Conservation (phyloP, 2,888 invertebrate genomes). For the Ceriagrion tenellum region DNA sequence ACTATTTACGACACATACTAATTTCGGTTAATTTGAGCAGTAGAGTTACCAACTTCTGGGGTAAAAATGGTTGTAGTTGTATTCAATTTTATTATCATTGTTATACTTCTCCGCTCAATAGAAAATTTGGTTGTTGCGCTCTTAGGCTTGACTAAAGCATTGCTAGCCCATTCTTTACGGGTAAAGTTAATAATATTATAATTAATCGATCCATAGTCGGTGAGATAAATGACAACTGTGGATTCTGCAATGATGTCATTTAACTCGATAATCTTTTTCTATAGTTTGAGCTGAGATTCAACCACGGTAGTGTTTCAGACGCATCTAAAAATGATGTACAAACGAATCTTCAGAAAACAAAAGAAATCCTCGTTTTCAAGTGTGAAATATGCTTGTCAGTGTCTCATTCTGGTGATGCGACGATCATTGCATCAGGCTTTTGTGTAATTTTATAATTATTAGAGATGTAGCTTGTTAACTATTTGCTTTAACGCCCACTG, state of each 20-base stretch:
- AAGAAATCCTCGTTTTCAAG: constrained; percentile 28
- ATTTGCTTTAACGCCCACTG: background rate
- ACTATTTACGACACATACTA: background rate
- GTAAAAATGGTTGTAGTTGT: background rate
- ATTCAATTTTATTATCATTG: background rate
- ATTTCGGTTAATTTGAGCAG: background rate
- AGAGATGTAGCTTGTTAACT: background rate
- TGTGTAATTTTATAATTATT: constrained; percentile 29
- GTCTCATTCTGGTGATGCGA: constrained; percentile 51
- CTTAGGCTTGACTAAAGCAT: background rate
- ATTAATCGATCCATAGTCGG: background rate
- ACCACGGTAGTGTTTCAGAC: background rate
- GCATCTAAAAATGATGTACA: background rate
- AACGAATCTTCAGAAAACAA: background rate
- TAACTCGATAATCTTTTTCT: background rate
- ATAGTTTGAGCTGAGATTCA: background rate
- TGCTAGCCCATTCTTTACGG: background rate
- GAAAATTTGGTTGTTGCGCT: background rate
- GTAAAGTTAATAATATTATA: background rate
- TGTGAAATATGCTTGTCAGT: constrained; percentile 37
- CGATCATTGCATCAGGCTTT: constrained; percentile 30
- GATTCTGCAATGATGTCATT: background rate
- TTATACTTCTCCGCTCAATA: background rate
- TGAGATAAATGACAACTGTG: background rate
- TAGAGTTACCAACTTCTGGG: constrained; percentile 35